Percentiles rank a stretch among this genome's conserved stretches.
Evolutionary conservation across 1,140 invertebrate genomes (phyloP).

Genomic region (Macrosteles quadrilineatus): DNA sequence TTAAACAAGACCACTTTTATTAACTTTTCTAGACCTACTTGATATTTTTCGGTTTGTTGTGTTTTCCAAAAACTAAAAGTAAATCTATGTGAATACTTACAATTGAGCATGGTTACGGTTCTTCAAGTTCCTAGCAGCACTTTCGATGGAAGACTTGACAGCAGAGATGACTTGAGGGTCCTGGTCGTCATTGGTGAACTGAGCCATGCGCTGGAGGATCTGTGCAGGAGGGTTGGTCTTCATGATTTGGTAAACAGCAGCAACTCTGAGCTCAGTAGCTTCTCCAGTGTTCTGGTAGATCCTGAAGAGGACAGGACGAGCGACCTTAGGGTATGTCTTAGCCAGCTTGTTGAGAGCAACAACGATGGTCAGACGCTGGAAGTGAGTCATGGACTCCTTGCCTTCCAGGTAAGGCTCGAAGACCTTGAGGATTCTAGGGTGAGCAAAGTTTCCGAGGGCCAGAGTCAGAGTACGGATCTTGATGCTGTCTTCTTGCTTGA

Average conservation of each 20-base stretch:
- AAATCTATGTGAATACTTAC: too few relatives aligned
- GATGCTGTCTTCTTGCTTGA: conserved; percentile 53
- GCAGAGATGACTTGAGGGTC: conserved; percentile 62
- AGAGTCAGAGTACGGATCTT: conserved; percentile 61
- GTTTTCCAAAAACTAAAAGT: too few relatives aligned
- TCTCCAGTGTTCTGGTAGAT: conserved; percentile 67
- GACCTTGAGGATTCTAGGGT: conserved; percentile 58
- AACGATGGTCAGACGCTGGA: conserved; percentile 63
- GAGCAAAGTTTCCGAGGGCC: conserved; percentile 63
- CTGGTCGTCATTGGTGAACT: conserved; percentile 63
- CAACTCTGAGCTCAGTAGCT: conserved; percentile 62
- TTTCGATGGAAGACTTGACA: conserved; percentile 59
- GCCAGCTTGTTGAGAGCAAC: conserved; percentile 55
- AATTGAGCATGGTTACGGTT: not conserved
- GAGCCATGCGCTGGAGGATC: conserved; percentile 68
- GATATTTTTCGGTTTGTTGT: too few relatives aligned
- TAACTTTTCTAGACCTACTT: too few relatives aligned
- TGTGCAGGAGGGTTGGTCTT: conserved; percentile 57
- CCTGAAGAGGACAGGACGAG: conserved; percentile 60
- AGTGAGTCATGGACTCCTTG: conserved; percentile 54
- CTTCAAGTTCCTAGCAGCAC: conserved; percentile 51
- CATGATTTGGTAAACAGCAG: conserved; percentile 62
- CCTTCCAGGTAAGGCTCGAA: conserved; percentile 69
- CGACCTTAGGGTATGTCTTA: conserved; percentile 52
- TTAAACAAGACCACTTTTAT: too few relatives aligned